Evolutionary conservation across 2,113 vertebrate species (phyloP).

Genomic region (Mormyrus lacerda): DNA sequence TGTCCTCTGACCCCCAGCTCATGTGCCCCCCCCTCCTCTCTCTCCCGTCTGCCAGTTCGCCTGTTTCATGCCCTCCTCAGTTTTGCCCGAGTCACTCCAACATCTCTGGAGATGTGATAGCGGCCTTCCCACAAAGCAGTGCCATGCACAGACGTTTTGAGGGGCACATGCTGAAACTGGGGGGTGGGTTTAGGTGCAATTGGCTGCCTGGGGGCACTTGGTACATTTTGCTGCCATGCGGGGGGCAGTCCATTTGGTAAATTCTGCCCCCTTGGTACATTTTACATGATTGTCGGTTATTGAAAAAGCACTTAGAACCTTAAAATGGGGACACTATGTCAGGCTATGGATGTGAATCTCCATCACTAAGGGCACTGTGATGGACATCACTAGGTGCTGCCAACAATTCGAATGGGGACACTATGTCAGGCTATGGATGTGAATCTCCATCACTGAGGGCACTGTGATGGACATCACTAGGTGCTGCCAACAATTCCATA

Average conservation of each 20-base stretch:
- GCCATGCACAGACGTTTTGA: background rate
- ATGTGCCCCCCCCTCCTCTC: background rate
- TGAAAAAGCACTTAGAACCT: background rate
- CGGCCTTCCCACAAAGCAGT: background rate
- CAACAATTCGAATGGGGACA: too few relatives aligned
- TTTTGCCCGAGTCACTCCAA: background rate
- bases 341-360: background rate
- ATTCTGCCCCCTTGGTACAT: background rate
- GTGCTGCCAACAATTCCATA: background rate
- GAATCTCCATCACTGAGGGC: background rate
- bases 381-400: background rate
- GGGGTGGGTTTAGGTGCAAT: background rate
- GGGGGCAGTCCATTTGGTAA: background rate
- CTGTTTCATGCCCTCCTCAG: background rate
- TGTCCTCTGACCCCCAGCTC: background rate
- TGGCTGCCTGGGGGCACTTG: background rate
- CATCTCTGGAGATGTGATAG: background rate
- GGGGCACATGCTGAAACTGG: background rate
- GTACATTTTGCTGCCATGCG: background rate
- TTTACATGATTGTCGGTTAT: background rate
- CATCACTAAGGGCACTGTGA: background rate
- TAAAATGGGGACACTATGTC: background rate
- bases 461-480: background rate
- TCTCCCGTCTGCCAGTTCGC: background rate
- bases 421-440: background rate